phyloP scores from a whole-genome alignment of 2,797 vertebrate species.

The Periparus ater region DNA sequence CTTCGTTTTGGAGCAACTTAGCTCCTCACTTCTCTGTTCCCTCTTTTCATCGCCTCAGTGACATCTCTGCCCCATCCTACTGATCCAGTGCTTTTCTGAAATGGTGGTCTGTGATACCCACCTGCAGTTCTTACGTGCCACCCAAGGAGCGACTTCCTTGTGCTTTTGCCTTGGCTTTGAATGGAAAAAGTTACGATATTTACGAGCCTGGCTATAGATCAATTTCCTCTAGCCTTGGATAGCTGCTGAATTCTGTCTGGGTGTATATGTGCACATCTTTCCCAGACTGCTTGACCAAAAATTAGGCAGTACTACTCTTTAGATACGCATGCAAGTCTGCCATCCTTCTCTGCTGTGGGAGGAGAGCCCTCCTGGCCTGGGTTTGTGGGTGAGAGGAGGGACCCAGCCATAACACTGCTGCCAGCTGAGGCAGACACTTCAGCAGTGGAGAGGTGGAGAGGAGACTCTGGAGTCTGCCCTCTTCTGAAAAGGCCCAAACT shows the following conservation, averaged over 20 bases:
- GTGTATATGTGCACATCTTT: not conserved
- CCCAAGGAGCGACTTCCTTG: not conserved
- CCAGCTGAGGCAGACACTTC: not conserved
- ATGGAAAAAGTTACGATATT: not conserved
- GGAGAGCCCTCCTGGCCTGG: not conserved
- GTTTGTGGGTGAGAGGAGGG: not conserved
- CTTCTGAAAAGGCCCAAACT: not conserved
- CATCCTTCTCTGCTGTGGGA: not conserved
- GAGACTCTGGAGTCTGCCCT: not conserved
- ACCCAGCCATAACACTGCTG: not conserved
- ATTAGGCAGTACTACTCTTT: not conserved
- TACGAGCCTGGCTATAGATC: not conserved
- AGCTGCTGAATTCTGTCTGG: not conserved
- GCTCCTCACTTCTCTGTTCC: not conserved
- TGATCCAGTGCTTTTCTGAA: not conserved
- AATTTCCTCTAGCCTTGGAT: not conserved
- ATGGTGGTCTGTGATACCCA: not conserved
- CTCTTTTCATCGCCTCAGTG: not conserved
- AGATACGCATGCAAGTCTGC: not conserved
- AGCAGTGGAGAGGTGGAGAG: not conserved
- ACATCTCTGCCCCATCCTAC: not conserved
- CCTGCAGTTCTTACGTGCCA: not conserved
- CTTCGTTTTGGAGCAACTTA: not conserved
- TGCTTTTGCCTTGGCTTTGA: not conserved
- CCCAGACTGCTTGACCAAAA: rapidly evolving